These are phyloP conservation scores for Plebejus melissa DNA, from an alignment of 2,888 invertebrate genomes.

Conservation along the genomic window DNA sequence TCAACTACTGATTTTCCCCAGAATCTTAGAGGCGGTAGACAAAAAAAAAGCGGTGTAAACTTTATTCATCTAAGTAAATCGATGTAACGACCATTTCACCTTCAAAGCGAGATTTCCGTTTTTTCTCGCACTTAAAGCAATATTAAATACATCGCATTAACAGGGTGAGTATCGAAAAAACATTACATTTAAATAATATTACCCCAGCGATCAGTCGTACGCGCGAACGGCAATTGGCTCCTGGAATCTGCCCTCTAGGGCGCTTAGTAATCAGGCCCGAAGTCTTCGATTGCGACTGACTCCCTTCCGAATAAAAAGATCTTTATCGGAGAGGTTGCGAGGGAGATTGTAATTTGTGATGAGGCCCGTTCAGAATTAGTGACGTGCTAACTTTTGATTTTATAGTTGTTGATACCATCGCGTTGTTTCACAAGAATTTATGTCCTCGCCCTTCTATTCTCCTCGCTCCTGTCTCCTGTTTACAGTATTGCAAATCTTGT, in stretches of 20 bases:
- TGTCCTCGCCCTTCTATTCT: background rate
- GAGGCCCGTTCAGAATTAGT: constrained; percentile 59
- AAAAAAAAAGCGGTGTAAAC: too few relatives aligned
- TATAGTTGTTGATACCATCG: constrained; percentile 37
- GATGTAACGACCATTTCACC: background rate
- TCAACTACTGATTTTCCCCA: background rate
- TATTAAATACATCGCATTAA: constrained; percentile 41
- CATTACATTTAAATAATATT: constrained; percentile 78
- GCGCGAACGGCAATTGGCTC: constrained; percentile 69
- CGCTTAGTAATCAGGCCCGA: constrained; percentile 68
- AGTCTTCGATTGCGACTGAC: constrained; percentile 66
- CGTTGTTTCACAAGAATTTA: constrained; percentile 23
- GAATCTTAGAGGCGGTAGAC: background rate
- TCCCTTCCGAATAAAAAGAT: constrained; percentile 72
- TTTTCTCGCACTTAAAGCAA: constrained; percentile 34
- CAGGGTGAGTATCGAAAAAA: constrained; percentile 71
- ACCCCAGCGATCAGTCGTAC: constrained; percentile 75
- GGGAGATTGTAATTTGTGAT: constrained; percentile 72
- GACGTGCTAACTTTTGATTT: constrained; percentile 43
- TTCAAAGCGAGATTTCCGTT: background rate
- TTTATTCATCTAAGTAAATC: background rate
- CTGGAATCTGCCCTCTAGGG: constrained; percentile 73
- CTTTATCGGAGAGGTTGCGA: constrained; percentile 67
- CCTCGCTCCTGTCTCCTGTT: background rate
- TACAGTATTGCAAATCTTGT: background rate